Percentiles rank a stretch among this genome's conserved stretches.
These are phyloP conservation scores for Neocrepidodera transversa DNA, from an alignment of 2,888 invertebrate species.

Conservation along the genomic window DNA sequence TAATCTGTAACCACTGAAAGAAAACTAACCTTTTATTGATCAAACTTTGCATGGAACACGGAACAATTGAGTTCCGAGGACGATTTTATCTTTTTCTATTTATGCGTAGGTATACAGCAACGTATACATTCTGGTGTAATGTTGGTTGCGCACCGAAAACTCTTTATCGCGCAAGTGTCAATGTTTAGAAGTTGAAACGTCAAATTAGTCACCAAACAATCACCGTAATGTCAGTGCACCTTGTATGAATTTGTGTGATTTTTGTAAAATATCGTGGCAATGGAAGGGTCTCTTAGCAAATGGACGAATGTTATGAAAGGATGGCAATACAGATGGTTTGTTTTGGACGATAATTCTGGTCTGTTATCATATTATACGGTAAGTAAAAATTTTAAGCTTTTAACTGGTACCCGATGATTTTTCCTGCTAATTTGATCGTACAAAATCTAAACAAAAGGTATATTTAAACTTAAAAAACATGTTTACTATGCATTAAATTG, in stretches of 20 bases:
- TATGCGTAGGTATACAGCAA: not conserved
- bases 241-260: conserved; percentile 42
- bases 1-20: no score
- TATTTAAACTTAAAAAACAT: conserved; percentile 10
- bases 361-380: conserved; percentile 97
- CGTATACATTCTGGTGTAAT: not conserved
- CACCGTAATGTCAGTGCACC: conserved; percentile 42
- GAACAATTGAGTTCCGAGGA: no score
- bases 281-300: conserved; percentile 95
- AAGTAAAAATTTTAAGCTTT: conserved; percentile 60
- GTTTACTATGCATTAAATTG: conserved; percentile 3
- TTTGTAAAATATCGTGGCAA: conserved; percentile 55
- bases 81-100: no score
- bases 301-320: conserved; percentile 99
- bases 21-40: no score
- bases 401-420: conserved; percentile 9
- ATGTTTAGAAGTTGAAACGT: conserved; percentile 33
- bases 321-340: conserved; percentile 99
- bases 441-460: not conserved
- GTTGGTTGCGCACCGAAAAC: not conserved
- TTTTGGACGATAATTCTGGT: conserved; percentile 95
- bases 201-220: conserved; percentile 42
- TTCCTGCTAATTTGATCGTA: conserved; percentile 6
- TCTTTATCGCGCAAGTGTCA: conserved; percentile 37
- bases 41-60: no score